Conservation (phyloP, 2,797 vertebrate genomes). For the Podarcis lilfordi region DNA sequence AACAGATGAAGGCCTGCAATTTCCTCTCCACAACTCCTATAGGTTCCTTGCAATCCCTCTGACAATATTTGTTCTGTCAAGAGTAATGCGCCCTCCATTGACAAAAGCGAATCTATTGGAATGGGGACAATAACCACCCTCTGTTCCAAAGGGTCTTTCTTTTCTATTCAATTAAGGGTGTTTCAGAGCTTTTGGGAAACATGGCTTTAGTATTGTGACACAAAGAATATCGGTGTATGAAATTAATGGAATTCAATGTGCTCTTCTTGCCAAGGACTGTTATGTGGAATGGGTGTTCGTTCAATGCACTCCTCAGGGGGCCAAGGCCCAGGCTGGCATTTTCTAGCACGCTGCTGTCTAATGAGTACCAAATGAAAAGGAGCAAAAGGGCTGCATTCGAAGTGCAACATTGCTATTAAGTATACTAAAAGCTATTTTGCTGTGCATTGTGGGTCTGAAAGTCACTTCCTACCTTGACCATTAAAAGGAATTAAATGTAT, state of each 20-base stretch:
- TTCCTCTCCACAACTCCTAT: neutral
- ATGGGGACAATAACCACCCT: neutral
- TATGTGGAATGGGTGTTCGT: slow-evolving; percentile 30
- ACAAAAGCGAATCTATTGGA: neutral
- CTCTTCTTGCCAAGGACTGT: slow-evolving; percentile 41
- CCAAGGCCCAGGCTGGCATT: slow-evolving; percentile 48
- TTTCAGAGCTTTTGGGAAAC: slow-evolving; percentile 37
- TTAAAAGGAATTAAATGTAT: slow-evolving; percentile 57
- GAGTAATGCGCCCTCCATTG: neutral
- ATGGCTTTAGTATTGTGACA: slow-evolving; percentile 39
- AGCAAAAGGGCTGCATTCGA: slow-evolving; percentile 56
- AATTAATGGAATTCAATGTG: slow-evolving; percentile 54
- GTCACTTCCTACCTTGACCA: slow-evolving; percentile 47
- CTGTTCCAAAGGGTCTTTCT: neutral
- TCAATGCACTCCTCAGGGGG: slow-evolving; percentile 37
- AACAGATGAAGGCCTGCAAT: slow-evolving; percentile 24
- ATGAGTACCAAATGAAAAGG: slow-evolving; percentile 53
- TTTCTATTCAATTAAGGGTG: neutral
- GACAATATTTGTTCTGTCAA: neutral
- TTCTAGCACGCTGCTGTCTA: slow-evolving; percentile 56
- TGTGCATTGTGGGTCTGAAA: slow-evolving; percentile 27
- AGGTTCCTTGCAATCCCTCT: slow-evolving; percentile 3
- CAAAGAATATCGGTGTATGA: slow-evolving; percentile 27
- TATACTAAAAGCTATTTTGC: slow-evolving; percentile 42
- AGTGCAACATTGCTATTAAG: slow-evolving; percentile 56